Base-by-base conservation (phyloP, 1,140 invertebrate genomes). In the Pararge aegeria region DNA sequence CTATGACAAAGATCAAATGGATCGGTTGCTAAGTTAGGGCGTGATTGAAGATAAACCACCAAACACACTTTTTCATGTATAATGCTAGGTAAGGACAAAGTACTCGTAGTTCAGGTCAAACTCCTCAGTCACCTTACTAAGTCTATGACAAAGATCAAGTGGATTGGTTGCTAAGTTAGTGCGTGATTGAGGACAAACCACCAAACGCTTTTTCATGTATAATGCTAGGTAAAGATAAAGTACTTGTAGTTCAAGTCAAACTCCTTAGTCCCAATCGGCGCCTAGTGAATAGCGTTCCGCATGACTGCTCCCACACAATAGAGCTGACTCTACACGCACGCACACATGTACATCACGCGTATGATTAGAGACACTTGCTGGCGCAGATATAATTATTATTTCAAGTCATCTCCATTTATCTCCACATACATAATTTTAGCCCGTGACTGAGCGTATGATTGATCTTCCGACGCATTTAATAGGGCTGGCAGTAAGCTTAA, bases 291-390 rank as follows among this genome's bases (percentile, higher is more conserved):
- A 44, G 18, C 30, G 66, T 68, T 64, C 61, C 61, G 46, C 54
- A 61, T 64, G 66, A 53, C 66, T 64, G 61, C 51, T 52, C 44
- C 10, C 21, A 55, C 37, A 68, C 61, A 68, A 68, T 68, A 24
- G 56, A 46, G 55, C 57, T 61, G 57, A 56, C 53, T 61, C 34
- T 40, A 52, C 15, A 24, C 42, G 18, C 42, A 51, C 20, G 18
- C 16, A 34, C n/a, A 10, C 29, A 30, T 4, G 1, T 10, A 30
- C 10, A 12, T 34, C n/a, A 34, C 30, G 10, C 1, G 10, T 10
- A 30, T 12, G 38, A 16, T 1, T n/a, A n/a, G n/a, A 16, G 13
- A 42, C 6, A 3, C 6, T 7, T 18, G 18, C 16, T 18, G 4
- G 29, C 20, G 34, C 15, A 58, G 34, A 42, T 51, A 21, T 57